These are phyloP conservation scores for Melierax canorus DNA, from an alignment of 2,113 vertebrate genomes.

Conservation along the genomic window DNA sequence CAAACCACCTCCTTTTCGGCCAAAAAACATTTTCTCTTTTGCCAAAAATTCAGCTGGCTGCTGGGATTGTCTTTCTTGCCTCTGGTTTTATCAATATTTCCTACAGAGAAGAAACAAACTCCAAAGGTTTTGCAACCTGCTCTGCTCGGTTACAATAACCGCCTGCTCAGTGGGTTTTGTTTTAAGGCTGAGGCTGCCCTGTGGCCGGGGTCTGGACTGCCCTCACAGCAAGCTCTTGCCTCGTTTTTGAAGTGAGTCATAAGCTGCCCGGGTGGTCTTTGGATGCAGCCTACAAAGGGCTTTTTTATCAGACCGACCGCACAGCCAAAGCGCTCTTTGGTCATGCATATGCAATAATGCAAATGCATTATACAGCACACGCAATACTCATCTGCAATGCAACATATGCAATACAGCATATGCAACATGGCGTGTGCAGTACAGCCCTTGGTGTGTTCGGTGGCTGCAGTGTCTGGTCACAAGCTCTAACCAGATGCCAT, in stretches of 20 bases:
- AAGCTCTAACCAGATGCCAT: too few relatives aligned
- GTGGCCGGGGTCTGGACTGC: fast-evolving
- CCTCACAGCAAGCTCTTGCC: background rate
- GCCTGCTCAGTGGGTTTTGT: background rate
- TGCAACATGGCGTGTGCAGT: fast-evolving
- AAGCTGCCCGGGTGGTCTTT: background rate
- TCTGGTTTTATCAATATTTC: background rate
- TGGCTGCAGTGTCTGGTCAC: background rate
- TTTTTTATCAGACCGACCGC: background rate
- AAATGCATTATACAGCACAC: fast-evolving
- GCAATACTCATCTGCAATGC: background rate
- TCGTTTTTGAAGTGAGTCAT: background rate
- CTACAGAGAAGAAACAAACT: background rate
- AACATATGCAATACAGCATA: background rate
- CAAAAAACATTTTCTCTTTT: background rate
- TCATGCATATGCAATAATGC: fast-evolving
- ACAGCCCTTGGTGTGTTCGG: background rate
- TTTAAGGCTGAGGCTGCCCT: background rate
- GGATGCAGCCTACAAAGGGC: background rate
- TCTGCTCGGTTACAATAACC: fast-evolving
- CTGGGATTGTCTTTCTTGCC: background rate
- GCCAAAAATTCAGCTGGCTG: background rate
- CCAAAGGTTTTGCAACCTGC: background rate
- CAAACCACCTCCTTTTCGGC: background rate
- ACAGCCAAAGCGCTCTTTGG: fast-evolving